Evolutionary conservation across 2,888 invertebrate genomes (phyloP), one percentile per base, ranked within the genome.

Genomic region (Spatulosminthurus flaviceps): DNA sequence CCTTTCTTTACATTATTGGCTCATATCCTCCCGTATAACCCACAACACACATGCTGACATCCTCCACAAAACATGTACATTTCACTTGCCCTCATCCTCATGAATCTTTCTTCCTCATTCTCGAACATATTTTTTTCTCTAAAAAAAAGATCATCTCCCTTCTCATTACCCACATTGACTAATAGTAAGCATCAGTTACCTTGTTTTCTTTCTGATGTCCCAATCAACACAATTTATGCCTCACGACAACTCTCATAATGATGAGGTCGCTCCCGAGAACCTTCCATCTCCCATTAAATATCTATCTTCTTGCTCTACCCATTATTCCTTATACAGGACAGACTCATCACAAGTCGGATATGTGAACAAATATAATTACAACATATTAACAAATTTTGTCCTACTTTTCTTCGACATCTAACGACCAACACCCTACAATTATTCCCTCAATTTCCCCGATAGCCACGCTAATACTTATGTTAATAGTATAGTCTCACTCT

Each of bases 31-130:
- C 60, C 21, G 26, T 51, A 51, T 51, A 69, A 70, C 77, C 60
- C 28, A 60, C 9, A 75, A 75, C 75, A 75, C 75, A 75, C 64
- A 74, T 74, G 74, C 74, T 74, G 74, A 74, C 74, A 74, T 28
- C 74, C 29, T 24, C 64, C 22, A 42, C 21, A 42, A 22, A n/a
- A 42, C n/a, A 72, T 26, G 51, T 51, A 72, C 24, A 72, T 72
- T 72, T 51, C 72, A 72, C 72, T 72, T 72, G 72, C 43, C 72
- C 51, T 51, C 42, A 43, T 24, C 43, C 75, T 75, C 75, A 75
- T 75, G 75, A 75, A 75, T 75, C 75, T 75, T n/a, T 75, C 75
- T 75, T 75, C 75, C 75, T 75, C 64, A 75, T 75, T 75, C 66
- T 66, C 28, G 26, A 72, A 74, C 19, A 29, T 75, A 34, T 75